A percentile compares a stretch with the other conserved stretches of the same genome.
Evolutionary conservation across 1,140 invertebrate genomes (phyloP).

Genomic region (Achroia grisella): DNA sequence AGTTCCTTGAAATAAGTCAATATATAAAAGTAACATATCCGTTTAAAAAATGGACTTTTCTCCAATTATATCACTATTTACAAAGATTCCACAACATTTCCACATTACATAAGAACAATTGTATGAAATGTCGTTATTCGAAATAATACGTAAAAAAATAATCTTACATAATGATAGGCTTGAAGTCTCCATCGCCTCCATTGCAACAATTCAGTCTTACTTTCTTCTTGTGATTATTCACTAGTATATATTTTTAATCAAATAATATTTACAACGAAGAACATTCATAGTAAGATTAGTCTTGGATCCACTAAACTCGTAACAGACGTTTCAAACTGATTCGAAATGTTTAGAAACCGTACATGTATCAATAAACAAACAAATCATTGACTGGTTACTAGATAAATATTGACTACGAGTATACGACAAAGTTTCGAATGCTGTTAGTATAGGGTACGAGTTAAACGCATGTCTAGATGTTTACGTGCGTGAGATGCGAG

Average conservation of each 20-base stretch:
- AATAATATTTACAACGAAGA: conserved; percentile 1
- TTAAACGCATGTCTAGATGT: conserved; percentile 26
- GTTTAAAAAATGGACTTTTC: too few relatives aligned
- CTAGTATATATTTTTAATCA: too few relatives aligned
- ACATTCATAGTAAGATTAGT: conserved; percentile 1
- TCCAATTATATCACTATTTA: too few relatives aligned
- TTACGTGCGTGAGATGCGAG: conserved; percentile 31
- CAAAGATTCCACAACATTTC: too few relatives aligned
- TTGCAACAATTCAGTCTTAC: neutral
- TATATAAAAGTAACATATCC: too few relatives aligned
- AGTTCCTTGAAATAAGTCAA: too few relatives aligned
- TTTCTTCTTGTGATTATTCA: too few relatives aligned
- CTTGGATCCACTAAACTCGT: neutral
- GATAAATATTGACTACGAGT: conserved; percentile 40
- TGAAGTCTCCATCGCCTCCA: conserved; percentile 17
- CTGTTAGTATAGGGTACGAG: conserved; percentile 11
- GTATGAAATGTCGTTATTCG: too few relatives aligned
- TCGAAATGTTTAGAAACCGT: conserved; percentile 4
- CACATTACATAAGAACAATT: too few relatives aligned
- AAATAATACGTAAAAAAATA: too few relatives aligned
- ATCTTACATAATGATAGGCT: conserved; percentile 32
- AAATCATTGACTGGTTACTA: conserved; percentile 26
- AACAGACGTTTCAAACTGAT: neutral
- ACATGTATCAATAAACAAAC: conserved; percentile 24
- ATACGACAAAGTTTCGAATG: conserved; percentile 19